These are phyloP conservation scores for Celastrina argiolus DNA, from an alignment of 2,888 invertebrate species.

Conservation along the genomic window DNA sequence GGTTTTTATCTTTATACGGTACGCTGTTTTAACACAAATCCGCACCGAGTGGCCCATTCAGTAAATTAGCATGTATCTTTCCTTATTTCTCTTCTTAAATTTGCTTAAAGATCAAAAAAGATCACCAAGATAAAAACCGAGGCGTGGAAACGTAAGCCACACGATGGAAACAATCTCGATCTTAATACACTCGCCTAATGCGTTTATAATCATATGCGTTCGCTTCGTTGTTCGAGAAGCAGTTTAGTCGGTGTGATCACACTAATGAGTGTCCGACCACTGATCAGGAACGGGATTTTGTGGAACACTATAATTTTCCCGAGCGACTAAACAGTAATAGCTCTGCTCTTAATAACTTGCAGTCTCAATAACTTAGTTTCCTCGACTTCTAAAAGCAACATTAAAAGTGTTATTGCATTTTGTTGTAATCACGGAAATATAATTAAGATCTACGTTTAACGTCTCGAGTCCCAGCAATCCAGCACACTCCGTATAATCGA, in stretches of 20 bases:
- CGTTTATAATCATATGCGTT: slow-evolving; percentile 69
- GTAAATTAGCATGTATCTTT: slow-evolving; percentile 52
- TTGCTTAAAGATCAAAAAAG: slow-evolving; percentile 47
- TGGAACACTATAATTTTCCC: slow-evolving; percentile 36
- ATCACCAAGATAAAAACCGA: slow-evolving; percentile 41
- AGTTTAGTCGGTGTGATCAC: slow-evolving; percentile 47
- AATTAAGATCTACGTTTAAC: slow-evolving; percentile 10
- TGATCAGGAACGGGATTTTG: slow-evolving; percentile 45
- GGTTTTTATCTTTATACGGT: slow-evolving; percentile 50
- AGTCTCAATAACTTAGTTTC: slow-evolving; percentile 3
- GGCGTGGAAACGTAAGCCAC: slow-evolving; percentile 41
- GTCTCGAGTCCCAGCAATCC: slow-evolving; percentile 8
- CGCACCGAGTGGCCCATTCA: slow-evolving; percentile 50
- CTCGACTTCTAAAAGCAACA: not conserved
- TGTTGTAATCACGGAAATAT: not conserved
- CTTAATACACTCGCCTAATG: slow-evolving; percentile 51
- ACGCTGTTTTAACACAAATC: slow-evolving; percentile 46
- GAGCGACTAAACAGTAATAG: not conserved
- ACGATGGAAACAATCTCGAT: slow-evolving; percentile 37
- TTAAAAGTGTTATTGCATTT: not conserved
- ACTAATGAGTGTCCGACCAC: slow-evolving; percentile 48
- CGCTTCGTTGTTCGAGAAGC: slow-evolving; percentile 56
- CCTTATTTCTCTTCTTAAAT: slow-evolving; percentile 41
- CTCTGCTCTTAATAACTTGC: slow-evolving; percentile 21
- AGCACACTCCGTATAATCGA: slow-evolving; percentile 11